Evolutionary conservation across 2,888 invertebrate genomes (phyloP).

Genomic region (Stenurella melanura): DNA sequence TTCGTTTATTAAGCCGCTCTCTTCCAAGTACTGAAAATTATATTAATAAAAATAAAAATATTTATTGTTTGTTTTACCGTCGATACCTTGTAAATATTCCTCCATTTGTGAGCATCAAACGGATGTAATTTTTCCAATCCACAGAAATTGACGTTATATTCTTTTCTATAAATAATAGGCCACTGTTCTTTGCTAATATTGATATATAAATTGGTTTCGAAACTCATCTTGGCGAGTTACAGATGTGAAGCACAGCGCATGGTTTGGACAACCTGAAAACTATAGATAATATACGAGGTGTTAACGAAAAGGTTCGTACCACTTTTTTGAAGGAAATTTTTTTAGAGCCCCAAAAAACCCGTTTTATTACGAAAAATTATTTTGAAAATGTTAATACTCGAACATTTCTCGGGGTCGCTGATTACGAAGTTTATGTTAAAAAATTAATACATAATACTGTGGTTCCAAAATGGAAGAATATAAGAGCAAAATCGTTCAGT

Average conservation of each 20-base stretch:
- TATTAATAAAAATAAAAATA: background rate
- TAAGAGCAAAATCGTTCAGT: too few species aligned
- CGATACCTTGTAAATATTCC: slow-evolving; percentile 82
- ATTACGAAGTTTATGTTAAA: too few species aligned
- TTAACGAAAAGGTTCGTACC: too few species aligned
- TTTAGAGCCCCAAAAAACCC: too few species aligned
- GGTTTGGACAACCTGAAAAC: background rate
- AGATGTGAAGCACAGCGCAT: background rate
- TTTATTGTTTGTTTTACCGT: background rate
- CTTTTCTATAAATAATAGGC: slow-evolving; percentile 86
- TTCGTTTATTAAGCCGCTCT: slow-evolving; percentile 78
- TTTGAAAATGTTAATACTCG: too few species aligned
- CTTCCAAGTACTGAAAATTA: slow-evolving; percentile 72
- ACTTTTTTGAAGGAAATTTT: too few species aligned
- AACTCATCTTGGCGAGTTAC: slow-evolving; percentile 31
- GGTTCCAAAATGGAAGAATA: too few species aligned
- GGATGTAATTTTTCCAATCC: slow-evolving; percentile 91
- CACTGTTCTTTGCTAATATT: slow-evolving; percentile 78
- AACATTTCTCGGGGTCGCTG: too few species aligned
- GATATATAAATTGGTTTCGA: slow-evolving; percentile 71
- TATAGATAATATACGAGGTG: background rate
- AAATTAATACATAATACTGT: too few species aligned
- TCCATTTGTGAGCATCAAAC: slow-evolving; percentile 93
- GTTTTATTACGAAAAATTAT: too few species aligned
- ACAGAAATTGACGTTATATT: slow-evolving; percentile 87